Percentiles rank a stretch among this genome's conserved stretches.
Evolutionary conservation across 2,113 vertebrate species (phyloP).

Genomic region (Sigmodon hispidus): DNA sequence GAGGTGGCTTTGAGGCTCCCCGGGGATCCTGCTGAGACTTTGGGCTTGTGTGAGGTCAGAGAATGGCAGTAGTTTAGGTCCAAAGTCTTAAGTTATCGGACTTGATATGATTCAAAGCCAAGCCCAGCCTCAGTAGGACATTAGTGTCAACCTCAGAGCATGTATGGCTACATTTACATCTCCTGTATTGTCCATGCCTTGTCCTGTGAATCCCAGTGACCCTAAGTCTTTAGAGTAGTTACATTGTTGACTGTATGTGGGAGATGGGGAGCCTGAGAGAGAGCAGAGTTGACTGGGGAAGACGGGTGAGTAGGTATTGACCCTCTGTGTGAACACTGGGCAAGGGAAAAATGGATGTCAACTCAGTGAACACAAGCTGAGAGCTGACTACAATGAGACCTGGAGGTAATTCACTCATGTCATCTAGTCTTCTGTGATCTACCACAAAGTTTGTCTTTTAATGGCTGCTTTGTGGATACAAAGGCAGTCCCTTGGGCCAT

Average conservation of each 20-base stretch:
- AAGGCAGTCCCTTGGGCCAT: background rate
- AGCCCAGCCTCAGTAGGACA: background rate
- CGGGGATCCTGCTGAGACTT: background rate
- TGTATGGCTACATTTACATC: background rate
- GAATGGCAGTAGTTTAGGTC: background rate
- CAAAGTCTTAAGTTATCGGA: background rate
- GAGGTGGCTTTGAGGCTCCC: background rate
- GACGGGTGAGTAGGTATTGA: background rate
- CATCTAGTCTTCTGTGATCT: background rate
- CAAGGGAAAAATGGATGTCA: background rate
- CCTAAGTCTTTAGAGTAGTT: background rate
- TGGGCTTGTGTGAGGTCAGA: slow-evolving; percentile 4
- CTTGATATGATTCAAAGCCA: background rate
- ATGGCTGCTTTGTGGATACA: background rate
- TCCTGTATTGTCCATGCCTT: background rate
- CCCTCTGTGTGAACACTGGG: background rate
- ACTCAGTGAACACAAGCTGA: background rate
- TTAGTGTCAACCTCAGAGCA: background rate
- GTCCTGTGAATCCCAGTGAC: background rate
- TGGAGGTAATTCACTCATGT: background rate
- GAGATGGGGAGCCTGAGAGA: background rate
- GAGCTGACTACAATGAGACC: background rate
- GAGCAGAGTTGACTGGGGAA: background rate
- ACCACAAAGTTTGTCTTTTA: background rate
- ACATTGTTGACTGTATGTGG: background rate